Base-by-base conservation (phyloP, 2,797 vertebrate species). In the Carapus acus region DNA sequence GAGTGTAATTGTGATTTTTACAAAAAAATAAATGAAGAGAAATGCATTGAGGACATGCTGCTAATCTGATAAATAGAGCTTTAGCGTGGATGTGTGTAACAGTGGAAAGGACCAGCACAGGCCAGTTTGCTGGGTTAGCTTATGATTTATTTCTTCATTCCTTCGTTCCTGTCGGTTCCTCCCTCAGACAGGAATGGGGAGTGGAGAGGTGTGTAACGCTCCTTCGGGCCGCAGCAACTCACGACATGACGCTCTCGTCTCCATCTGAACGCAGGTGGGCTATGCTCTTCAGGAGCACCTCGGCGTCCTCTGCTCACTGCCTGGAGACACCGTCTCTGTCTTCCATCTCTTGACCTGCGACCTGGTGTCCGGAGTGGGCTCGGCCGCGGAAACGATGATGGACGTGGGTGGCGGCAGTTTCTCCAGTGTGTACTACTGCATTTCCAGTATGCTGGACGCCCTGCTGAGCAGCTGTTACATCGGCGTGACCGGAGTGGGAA, bases 231-330 rank as follows among this genome's bases (percentile, higher is more conserved):
- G 37, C 5, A 24, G 16, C 50, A 16, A 54, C 9, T 16, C 1
- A 27, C 9, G 43, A 23, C 17, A 7, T 16, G 1, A 42, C 5
- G 6, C 12, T 4, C 37, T 24, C 65, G 14, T 67, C 36, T 54
- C n/a, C 16, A 5, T 66, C 31, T 71, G 37, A 2, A 22, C 46
- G 49, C 74, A 89, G 84, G 69, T 88, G 22, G 48, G 47, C 0
- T 86, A 88, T 1, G 58, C 90, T 53, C 62, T 89, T 38, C 83
- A 81, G 52, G 84, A 90, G 43, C 85, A 90, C 23, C 54, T 87
- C 1, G 74, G 70, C 5, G 78, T 88, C 34, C 78, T 90, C 11
- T 58, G 70, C 1, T 31, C 78, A 0, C 49, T 90, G 15, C 88
- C 88, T 3, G 71, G 70, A 31, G 80, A 87, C 14, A 79, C 76